Evolutionary conservation across 2,888 invertebrate species (phyloP).

Genomic region (Rotaria socialis): DNA sequence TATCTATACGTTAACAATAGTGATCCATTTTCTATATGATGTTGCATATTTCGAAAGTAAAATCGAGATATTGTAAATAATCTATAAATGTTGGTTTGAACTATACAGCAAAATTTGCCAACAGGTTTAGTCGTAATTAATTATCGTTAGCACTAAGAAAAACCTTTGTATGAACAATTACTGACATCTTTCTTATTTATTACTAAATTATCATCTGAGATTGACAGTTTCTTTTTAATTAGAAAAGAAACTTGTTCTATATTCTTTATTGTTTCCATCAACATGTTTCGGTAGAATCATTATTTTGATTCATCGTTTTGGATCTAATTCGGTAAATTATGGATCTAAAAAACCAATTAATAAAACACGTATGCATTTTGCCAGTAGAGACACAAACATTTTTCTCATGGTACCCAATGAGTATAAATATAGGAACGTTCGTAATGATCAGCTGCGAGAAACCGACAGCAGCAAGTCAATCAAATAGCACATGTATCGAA

Average conservation of each 20-base stretch:
- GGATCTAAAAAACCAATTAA: not conserved
- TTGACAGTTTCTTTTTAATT: not conserved
- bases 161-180: too few species aligned
- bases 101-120: too few species aligned
- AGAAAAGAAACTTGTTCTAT: not conserved
- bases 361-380: not conserved
- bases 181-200: too few species aligned
- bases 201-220: not conserved
- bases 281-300: not conserved
- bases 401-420: not conserved
- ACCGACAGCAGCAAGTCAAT: constrained; percentile 18
- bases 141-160: too few species aligned
- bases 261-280: not conserved
- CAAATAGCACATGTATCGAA: not conserved
- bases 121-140: too few species aligned
- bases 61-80: too few species aligned
- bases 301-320: not conserved
- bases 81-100: too few species aligned
- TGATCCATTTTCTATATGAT: too few species aligned
- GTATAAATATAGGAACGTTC: not conserved
- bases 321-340: not conserved
- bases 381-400: not conserved
- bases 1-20: too few species aligned
- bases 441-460: not conserved
- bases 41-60: too few species aligned